phyloP scores from a whole-genome alignment of 2,113 vertebrate genomes.

The Vicugna pacos region DNA sequence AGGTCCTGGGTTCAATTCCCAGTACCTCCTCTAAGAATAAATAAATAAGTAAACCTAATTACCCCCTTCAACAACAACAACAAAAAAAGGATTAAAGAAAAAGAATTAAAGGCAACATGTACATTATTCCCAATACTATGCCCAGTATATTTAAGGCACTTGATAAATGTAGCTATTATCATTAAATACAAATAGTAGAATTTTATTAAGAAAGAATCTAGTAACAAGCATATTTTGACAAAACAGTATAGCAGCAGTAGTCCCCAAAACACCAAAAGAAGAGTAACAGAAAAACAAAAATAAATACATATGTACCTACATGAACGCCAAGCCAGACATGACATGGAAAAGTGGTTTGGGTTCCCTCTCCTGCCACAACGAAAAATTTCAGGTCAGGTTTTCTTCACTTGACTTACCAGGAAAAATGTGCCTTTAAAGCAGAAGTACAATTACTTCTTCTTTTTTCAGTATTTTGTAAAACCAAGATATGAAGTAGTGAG shows the following conservation, averaged over 20 bases:
- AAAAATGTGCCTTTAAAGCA: conserved; percentile 9
- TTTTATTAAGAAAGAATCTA: conserved; percentile 34
- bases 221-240: neutral
- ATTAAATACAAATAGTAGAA: neutral
- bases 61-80: too few relatives aligned
- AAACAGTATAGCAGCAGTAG: neutral
- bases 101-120: conserved; percentile 1
- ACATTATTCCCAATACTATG: neutral
- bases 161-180: neutral
- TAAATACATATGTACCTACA: neutral
- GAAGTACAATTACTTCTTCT: neutral
- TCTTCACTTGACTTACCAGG: neutral
- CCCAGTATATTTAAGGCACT: neutral
- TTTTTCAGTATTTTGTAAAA: conserved; percentile 31
- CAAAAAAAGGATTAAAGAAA: too few relatives aligned
- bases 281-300: neutral
- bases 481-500: conserved; percentile 34
- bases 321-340: neutral
- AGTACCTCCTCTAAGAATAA: too few relatives aligned
- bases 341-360: neutral
- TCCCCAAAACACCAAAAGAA: neutral
- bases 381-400: conserved; percentile 7
- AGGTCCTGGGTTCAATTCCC: too few relatives aligned
- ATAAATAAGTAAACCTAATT: too few relatives aligned
- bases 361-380: neutral